Conservation (phyloP, 2,113 vertebrate genomes). For the Struthio camelus region DNA sequence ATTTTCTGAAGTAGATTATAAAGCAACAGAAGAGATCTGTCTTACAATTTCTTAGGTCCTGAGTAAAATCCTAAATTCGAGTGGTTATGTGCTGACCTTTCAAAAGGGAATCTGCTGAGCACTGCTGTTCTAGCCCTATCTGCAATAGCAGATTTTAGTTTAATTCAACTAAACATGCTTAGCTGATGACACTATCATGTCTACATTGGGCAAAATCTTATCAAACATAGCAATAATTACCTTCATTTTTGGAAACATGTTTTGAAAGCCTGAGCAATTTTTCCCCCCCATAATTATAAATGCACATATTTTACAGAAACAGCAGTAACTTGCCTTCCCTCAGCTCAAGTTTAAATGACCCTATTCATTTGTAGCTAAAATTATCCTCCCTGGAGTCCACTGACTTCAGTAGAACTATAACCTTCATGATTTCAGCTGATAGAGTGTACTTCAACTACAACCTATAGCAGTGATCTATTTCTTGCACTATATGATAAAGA, state of each 20-base stretch:
- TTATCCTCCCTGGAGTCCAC: background rate
- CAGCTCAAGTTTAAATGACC: background rate
- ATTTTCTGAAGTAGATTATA: background rate
- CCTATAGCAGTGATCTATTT: background rate
- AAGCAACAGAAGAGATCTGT: background rate
- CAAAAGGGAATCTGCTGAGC: background rate
- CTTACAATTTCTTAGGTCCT: background rate
- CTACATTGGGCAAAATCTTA: background rate
- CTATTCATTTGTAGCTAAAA: slow-evolving; percentile 4
- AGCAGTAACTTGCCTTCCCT: background rate
- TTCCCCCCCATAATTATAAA: background rate
- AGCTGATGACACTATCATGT: background rate
- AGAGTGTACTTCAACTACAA: background rate
- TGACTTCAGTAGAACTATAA: background rate
- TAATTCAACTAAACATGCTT: background rate
- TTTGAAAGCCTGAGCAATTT: background rate
- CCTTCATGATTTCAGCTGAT: background rate
- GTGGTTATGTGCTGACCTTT: background rate
- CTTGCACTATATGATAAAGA: slow-evolving; percentile 9
- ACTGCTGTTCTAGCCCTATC: background rate
- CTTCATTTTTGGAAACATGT: background rate
- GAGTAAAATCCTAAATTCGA: background rate
- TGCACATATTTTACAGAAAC: background rate
- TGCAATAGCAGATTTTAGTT: background rate
- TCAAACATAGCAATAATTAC: background rate